A percentile compares a stretch with the other conserved stretches of the same genome.
phyloP scores from a whole-genome alignment of 2,113 vertebrate genomes.

The Ctenomys sociabilis region DNA sequence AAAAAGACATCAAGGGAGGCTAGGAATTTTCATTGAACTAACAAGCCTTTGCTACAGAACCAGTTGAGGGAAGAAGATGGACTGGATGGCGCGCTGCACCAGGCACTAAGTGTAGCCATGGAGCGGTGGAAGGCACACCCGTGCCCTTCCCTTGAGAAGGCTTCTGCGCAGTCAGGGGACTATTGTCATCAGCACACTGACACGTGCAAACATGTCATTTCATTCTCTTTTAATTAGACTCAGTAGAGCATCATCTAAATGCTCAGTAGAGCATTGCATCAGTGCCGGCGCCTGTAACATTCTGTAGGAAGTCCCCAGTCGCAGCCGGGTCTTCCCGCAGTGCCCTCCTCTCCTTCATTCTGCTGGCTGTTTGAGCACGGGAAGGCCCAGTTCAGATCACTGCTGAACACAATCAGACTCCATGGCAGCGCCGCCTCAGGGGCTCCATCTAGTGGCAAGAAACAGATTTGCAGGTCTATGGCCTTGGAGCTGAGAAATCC shows the following conservation, averaged over 20 bases:
- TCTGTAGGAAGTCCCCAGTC: not conserved
- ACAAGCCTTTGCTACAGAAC: not conserved
- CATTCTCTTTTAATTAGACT: slow-evolving; percentile 52
- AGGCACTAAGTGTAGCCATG: not conserved
- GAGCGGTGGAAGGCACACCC: not conserved
- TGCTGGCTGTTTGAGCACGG: not conserved
- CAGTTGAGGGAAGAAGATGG: not conserved
- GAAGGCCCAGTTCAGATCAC: not conserved
- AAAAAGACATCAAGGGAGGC: not conserved
- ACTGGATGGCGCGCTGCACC: not conserved
- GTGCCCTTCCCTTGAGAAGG: not conserved
- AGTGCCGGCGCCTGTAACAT: not conserved
- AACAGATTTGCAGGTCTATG: slow-evolving; percentile 1
- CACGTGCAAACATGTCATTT: slow-evolving; percentile 3
- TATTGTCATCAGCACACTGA: not conserved
- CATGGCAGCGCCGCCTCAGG: not conserved
- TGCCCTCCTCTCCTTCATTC: not conserved
- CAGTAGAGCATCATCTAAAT: not conserved
- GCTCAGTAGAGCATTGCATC: not conserved
- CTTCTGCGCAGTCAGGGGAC: not conserved
- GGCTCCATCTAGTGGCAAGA: slow-evolving; percentile 51
- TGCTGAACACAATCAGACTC: not conserved
- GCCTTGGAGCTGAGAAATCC: not conserved
- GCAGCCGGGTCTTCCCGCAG: not conserved
- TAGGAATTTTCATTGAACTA: not conserved